Percentiles rank a stretch among this genome's conserved stretches.
Evolutionary conservation across 2,888 invertebrate species (phyloP).

Genomic region (Drosophila colorata): DNA sequence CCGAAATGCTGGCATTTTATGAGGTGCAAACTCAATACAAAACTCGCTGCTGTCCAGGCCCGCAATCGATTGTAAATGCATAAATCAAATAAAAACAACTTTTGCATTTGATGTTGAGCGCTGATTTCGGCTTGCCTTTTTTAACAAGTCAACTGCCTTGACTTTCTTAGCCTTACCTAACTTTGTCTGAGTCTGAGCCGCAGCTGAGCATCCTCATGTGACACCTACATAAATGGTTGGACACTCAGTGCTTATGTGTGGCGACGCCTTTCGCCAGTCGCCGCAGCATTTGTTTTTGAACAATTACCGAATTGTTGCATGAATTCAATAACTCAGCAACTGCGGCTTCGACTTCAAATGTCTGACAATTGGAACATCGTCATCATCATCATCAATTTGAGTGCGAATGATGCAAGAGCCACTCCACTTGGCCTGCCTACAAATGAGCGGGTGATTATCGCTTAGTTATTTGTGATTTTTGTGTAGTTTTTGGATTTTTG

Average conservation of each 20-base stretch:
- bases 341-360: slow-evolving; percentile 43
- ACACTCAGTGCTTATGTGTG: slow-evolving; percentile 16
- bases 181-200: neutral
- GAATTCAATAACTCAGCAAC: slow-evolving; percentile 56
- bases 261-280: slow-evolving; percentile 45
- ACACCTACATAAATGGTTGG: slow-evolving; percentile 27
- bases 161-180: slow-evolving; percentile 61
- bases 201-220: slow-evolving; percentile 25
- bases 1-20: slow-evolving; percentile 42
- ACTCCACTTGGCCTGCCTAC: slow-evolving; percentile 68
- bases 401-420: slow-evolving; percentile 64
- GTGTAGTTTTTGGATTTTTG: slow-evolving; percentile 16
- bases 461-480: slow-evolving; percentile 26
- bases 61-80: slow-evolving; percentile 51
- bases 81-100: slow-evolving; percentile 70
- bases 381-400: slow-evolving; percentile 68
- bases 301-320: slow-evolving; percentile 51
- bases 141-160: slow-evolving; percentile 65
- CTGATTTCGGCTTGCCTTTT: slow-evolving; percentile 20
- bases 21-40: slow-evolving; percentile 55
- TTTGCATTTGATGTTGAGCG: slow-evolving; percentile 51
- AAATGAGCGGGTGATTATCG: slow-evolving; percentile 66
- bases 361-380: slow-evolving; percentile 67
- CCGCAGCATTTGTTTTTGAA: slow-evolving; percentile 14
- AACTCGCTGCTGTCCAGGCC: slow-evolving; percentile 37